Base-by-base conservation (phyloP, 2,797 vertebrate genomes). In the Clarias pachynema region DNA sequence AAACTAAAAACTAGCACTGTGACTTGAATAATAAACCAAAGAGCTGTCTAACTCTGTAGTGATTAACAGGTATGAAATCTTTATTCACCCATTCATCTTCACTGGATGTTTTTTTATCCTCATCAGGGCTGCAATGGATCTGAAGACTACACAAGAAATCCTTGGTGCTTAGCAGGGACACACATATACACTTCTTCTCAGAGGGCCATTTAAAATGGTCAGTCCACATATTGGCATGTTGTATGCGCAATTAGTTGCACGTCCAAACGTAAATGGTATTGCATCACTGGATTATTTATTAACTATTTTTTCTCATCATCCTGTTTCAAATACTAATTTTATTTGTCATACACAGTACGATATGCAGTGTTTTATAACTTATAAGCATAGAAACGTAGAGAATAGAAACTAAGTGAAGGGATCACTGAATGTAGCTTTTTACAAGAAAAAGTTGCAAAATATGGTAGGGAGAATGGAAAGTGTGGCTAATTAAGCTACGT, bases 221-320 rank as follows among this genome's bases (percentile, higher is more conserved):
- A 59, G 14, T 77, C 29, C 56, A 59, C 56, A 18, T 31, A 77
- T 22, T 57, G 74, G 29, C 56, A 24, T 78, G 29, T 60, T 78
- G 57, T 60, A 60, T 24, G 10, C 5, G 0, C 7, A 22, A 73
- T 80, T 80, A 72, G 34, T 79, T 59, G n/a, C 79, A 57, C 34
- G 6, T 59, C 10, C 56, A 53, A 69, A 66, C 34, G 60, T 37
- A 79, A 70, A n/a, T n/a, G 16, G 14, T 59, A 53, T 59, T 59
- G 53, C 75, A 72, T 62, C 40, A 87, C 44, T 57, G 53, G 34
- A 72, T 79, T 59, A 88, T 84, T 78, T 3, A 79, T 72, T 79
- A 79, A 59, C 44, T 59, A 22, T 37, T 2, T 22, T 57, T 20
- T 56, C 68, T 73, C 70, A 44, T 49, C 70, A 65, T 77, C 4